Evolutionary conservation across 2,888 invertebrate species (phyloP).

Genomic region (Drosophila colorata): DNA sequence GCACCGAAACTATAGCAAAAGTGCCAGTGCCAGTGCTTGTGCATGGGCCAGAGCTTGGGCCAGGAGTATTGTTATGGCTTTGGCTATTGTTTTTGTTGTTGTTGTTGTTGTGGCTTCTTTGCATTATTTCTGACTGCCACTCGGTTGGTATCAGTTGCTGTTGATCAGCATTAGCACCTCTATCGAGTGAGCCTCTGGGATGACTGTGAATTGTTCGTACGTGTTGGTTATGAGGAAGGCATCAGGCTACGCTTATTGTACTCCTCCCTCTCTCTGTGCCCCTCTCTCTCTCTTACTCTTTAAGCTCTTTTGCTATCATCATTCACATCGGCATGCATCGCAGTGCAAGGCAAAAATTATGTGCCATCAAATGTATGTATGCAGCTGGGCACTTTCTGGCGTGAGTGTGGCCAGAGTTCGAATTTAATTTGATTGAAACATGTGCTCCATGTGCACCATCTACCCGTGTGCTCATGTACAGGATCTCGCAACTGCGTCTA

Average conservation of each 20-base stretch:
- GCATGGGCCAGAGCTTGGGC: not conserved
- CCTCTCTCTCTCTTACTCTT: not conserved
- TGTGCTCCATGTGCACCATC: slow-evolving; percentile 53
- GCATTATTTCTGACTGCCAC: slow-evolving; percentile 64
- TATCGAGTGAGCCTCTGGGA: slow-evolving; percentile 67
- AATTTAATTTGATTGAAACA: slow-evolving; percentile 73
- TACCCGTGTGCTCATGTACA: slow-evolving; percentile 26
- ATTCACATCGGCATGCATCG: slow-evolving; percentile 55
- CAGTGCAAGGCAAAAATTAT: slow-evolving; percentile 54
- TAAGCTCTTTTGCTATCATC: slow-evolving; percentile 37
- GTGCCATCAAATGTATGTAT: slow-evolving; percentile 60
- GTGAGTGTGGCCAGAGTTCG: slow-evolving; percentile 60
- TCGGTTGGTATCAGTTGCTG: slow-evolving; percentile 73
- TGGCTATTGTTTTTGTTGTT: slow-evolving; percentile 31
- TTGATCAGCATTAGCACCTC: slow-evolving; percentile 80
- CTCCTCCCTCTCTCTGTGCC: not conserved
- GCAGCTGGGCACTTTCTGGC: slow-evolving; percentile 37
- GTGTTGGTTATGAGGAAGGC: slow-evolving; percentile 79
- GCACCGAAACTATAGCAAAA: slow-evolving; percentile 60
- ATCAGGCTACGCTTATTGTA: slow-evolving; percentile 29
- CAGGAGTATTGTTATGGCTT: slow-evolving; percentile 60
- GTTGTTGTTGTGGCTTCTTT: slow-evolving; percentile 62
- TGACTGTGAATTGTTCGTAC: slow-evolving; percentile 75
- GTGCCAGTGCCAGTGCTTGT: slow-evolving; percentile 13
- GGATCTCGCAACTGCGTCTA: slow-evolving; percentile 65